Evolutionary conservation across 2,888 invertebrate species (phyloP).

Genomic region (Pyralis farinalis): DNA sequence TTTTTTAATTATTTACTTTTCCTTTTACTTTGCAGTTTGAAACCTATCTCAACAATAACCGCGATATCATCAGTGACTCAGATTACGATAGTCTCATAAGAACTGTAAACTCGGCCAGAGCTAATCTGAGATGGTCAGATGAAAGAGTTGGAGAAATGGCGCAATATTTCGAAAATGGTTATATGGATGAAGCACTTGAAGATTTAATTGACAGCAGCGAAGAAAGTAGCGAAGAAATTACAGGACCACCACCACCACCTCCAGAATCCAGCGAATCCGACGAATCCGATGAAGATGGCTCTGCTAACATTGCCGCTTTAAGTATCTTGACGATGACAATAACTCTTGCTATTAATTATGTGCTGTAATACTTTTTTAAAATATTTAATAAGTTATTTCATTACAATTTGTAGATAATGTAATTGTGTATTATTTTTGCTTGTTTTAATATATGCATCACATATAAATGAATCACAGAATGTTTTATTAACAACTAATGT

Average conservation of each 20-base stretch:
- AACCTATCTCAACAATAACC: constrained; percentile 45
- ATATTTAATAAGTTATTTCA: constrained; percentile 4
- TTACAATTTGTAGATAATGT: too few species aligned
- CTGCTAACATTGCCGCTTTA: constrained; percentile 48
- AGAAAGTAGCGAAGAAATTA: constrained; percentile 8
- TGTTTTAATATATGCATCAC: too few species aligned
- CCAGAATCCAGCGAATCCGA: neutral
- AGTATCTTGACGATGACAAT: constrained; percentile 45
- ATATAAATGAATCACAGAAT: too few species aligned
- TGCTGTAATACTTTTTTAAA: constrained; percentile 15
- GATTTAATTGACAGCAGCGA: constrained; percentile 20
- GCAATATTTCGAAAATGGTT: constrained; percentile 53
- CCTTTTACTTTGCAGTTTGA: constrained; percentile 38
- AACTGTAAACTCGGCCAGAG: constrained; percentile 37
- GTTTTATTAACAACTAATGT: too few species aligned
- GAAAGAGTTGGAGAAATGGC: constrained; percentile 42
- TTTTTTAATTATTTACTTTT: too few species aligned
- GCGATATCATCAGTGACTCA: constrained; percentile 30
- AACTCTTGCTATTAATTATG: constrained; percentile 35
- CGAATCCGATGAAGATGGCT: constrained; percentile 16
- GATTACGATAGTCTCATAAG: constrained; percentile 37
- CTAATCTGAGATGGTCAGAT: constrained; percentile 47
- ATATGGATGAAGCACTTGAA: constrained; percentile 37
- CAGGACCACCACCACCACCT: constrained; percentile 2
- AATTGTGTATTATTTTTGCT: too few species aligned